Base-by-base conservation (phyloP, 2,888 invertebrate species). In the Emmelina monodactyla region DNA sequence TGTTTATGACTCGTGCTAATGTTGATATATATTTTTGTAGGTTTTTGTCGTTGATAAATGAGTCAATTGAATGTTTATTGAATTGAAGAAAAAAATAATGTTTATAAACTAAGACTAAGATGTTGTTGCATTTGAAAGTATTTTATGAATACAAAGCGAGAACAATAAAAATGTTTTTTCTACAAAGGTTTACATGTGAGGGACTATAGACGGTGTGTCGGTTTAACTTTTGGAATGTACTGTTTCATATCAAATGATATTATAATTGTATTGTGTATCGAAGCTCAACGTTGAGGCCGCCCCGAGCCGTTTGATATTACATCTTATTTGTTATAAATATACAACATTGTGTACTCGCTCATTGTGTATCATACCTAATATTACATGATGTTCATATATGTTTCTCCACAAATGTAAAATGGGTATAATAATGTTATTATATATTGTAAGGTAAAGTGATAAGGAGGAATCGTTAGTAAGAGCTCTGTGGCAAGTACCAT, bases 41-140 rank as follows among this genome's bases (percentile, higher is more conserved):
- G 60, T 66, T 70, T 73, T 76, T 76, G 72, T 75, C 76, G 75
- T 78, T 78, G 73, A 72, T 75, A 73, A 65, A 67, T 72, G 72
- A 73, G 78, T 78, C 78, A 78, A 78, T 78, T 78, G 75, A 72
- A 76, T 73, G 73, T 73, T 78, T 73, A 76, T 61, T 70, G 68
- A 73, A 76, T 71, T 69, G 65, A 73, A 67, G 57, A 61, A 66
- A 72, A 29, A 70, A 66, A 49, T 59, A 69, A 75, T 71, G 71
- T 76, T 73, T 73, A 75, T 73, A 71, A 68, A 65, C 50, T 76
- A 76, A 75, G 73, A 71, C 62, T 76, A 76, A 75, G 73, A 69
- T 70, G 71, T 79, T 79, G 76, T 79, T 78, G 78, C 78, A 79
- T 79, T 78, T 78, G 70, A 75, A 76, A 72, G 78, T 76, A 75